Evolutionary conservation across 23 tunicate species (phyloP), one percentile per base, ranked within the genome.

Genomic region (Aplidium turbinatum): DNA sequence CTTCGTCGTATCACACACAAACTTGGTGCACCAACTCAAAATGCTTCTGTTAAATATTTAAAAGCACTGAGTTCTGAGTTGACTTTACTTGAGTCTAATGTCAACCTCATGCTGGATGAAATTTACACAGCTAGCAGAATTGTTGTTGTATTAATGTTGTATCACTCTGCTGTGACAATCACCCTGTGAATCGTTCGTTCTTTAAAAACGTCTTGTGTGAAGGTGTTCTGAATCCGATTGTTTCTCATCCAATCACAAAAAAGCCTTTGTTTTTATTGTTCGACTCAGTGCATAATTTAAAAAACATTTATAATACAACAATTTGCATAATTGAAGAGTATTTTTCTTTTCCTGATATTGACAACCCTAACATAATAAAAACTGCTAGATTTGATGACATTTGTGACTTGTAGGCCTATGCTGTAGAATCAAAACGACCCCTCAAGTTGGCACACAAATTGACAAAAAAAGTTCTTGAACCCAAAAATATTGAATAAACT

Each of bases 361-460:
- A 26, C 22, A 23, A 60, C 23, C 67, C 67, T 60, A 29, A 35
- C 35, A 24, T 23, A 9, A 60, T 60, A 13, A 60, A 60, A 60
- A 60, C 67, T 60, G 67, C 67, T 27, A 11, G 24, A 60, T 60
- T 26, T 60, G 35, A 60, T 60, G 67, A 60, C 35, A 60, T 60
- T 38, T 23, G 67, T 25, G 5, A 31, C 35, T 60, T 60, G 22
- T 60, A n/a, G n/a, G n/a, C n/a, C n/a, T n/a, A 60, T 60, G 67
- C 67, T 27, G 67, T 29, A 60, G 34, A 60, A 27, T 27, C 36
- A 29, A 27, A 60, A 31, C 67, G n/a, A 6, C 67, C 34, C 9
- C 67, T 60, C n/a, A 65, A 65, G 28, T 36, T 65, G 3, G 72
- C 72, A 35, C 50, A 65, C 28, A 65, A 65, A 29, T 26, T 65